phyloP scores from a whole-genome alignment of 2,113 vertebrate species.

The Gorsachius goisagi region DNA sequence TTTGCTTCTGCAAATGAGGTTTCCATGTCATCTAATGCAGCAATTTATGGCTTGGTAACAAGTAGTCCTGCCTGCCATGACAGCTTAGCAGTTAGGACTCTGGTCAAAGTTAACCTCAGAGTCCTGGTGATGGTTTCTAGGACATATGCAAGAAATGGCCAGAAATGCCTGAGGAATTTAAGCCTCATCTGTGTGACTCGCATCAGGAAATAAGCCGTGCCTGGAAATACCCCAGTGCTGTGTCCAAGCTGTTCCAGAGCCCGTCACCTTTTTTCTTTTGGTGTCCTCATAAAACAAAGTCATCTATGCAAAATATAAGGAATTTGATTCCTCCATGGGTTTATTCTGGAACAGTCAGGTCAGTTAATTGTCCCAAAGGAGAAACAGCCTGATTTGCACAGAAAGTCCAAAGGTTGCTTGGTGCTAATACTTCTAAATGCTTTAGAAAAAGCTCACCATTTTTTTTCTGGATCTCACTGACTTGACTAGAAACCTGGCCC shows the following conservation, averaged over 20 bases:
- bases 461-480: not conserved
- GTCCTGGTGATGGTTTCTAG: not conserved
- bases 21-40: not conserved
- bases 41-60: not conserved
- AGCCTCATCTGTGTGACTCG: not conserved
- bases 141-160: not conserved
- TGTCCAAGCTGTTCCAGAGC: not conserved
- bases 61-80: not conserved
- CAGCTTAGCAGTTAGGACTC: not conserved
- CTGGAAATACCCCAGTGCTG: fast-evolving
- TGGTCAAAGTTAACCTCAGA: not conserved
- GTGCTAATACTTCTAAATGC: not conserved
- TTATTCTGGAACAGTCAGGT: not conserved
- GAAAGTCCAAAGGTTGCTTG: not conserved
- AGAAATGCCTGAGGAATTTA: not conserved
- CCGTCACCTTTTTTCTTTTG: not conserved
- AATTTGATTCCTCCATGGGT: not conserved
- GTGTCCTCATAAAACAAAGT: not conserved
- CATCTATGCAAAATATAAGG: not conserved
- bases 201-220: not conserved
- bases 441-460: not conserved
- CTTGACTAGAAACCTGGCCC: not conserved
- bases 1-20: not conserved
- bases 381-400: not conserved
- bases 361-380: not conserved